Base-by-base conservation (phyloP, 92 coral and sea anemone species). In the Palythoa heliodiscus region DNA sequence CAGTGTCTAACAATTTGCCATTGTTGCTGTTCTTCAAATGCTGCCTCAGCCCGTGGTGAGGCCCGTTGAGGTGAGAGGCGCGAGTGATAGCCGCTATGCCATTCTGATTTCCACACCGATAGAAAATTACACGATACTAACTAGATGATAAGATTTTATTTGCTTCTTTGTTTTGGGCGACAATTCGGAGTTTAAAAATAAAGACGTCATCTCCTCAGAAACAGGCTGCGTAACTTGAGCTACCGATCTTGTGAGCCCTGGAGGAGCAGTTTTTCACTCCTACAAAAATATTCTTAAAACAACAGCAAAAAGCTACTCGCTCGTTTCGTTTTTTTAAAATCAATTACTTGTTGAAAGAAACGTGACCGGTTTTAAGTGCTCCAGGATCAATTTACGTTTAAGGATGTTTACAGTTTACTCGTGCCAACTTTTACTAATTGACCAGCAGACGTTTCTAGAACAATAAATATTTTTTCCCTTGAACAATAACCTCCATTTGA, bases 291-390 rank as follows among this genome's bases (percentile, higher is more conserved):
- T 22, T 23, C 17, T 53, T 8, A 19, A 29, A 76, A 53, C 23
- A 53, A 53, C 47, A 53, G 25, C 3, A 75, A 76, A 10, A 2
- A 13, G 11, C 1, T 29, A 29, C 35, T 29, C 1, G 15, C 38
- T 75, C 5, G 19, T 53, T 75, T n/a, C 14, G 81, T 76, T 54
- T 76, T 23, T n/a, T n/a, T n/a, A n/a, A n/a, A 54, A 54, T 75
- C 37, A 52, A 52, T 76, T 50, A 76, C 19, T 5, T 7, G 47
- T 25, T 74, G 60, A 74, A 55, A 55, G 8, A 17, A n/a, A 63
- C 69, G 69, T 63, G 69, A 63, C 35, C 69, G 25, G 9, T 63
- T 14, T 58, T 15, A 58, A 58, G 17, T 9, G 29, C 20, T 63
- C 7, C 64, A 15, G 7, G 20, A 58, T n/a, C 4, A 5, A 13